Evolutionary conservation across 92 coral and sea anemone genomes (phyloP).

Genomic region (Muricea muricata): DNA sequence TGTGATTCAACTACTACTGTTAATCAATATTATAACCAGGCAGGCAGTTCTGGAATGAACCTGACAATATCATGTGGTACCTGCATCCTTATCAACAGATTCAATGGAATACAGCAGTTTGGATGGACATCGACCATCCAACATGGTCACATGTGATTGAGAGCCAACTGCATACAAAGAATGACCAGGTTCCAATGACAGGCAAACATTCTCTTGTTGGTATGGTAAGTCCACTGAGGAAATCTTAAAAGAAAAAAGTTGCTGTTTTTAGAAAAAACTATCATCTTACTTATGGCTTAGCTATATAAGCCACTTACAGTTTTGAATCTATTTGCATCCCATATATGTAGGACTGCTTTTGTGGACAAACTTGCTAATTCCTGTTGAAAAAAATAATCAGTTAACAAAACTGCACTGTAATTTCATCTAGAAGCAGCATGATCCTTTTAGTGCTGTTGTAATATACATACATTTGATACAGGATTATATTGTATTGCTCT

Average conservation of each 20-base stretch:
- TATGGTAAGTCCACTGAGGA: constrained; percentile 68
- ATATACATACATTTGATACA: constrained; percentile 29
- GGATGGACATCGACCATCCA: constrained; percentile 69
- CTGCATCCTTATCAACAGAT: constrained; percentile 89
- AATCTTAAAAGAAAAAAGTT: constrained; percentile 35
- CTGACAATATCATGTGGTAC: constrained; percentile 38
- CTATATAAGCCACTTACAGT: constrained; percentile 42
- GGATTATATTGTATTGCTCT: constrained; percentile 44
- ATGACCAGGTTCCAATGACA: constrained; percentile 75
- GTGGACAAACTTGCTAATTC: constrained; percentile 90
- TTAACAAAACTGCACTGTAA: too few relatives aligned
- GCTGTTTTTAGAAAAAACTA: not conserved
- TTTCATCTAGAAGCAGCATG: too few relatives aligned
- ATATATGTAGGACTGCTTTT: constrained; percentile 76
- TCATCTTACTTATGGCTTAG: too few relatives aligned
- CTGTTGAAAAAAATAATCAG: constrained; percentile 43
- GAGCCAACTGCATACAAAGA: constrained; percentile 93
- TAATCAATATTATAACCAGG: too few relatives aligned
- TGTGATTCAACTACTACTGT: too few relatives aligned
- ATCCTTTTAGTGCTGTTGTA: constrained; percentile 61
- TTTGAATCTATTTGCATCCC: constrained; percentile 78
- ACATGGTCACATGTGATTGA: constrained; percentile 84
- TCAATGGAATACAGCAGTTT: constrained; percentile 63
- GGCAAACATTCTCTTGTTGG: constrained; percentile 84
- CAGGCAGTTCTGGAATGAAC: too few relatives aligned